These are phyloP conservation scores for Nesoenas mayeri DNA, from an alignment of 2,113 vertebrate species.

Conservation along the genomic window DNA sequence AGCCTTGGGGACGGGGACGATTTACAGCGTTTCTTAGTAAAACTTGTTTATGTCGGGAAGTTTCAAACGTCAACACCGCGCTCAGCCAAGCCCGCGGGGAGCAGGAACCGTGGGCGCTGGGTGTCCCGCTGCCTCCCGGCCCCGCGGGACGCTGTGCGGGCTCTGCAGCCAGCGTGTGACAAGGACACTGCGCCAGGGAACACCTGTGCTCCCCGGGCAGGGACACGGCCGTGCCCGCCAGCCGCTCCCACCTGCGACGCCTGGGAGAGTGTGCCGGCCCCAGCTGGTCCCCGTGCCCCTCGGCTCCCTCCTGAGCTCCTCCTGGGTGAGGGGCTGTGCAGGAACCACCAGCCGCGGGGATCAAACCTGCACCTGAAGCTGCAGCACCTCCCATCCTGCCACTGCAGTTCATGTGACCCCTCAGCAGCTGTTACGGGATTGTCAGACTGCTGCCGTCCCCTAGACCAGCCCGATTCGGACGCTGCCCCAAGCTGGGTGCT, in stretches of 20 bases:
- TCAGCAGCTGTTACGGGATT: background rate
- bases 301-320: background rate
- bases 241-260: fast-evolving
- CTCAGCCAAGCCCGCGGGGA: background rate
- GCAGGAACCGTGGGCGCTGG: background rate
- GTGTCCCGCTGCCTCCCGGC: too few species aligned
- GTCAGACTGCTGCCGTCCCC: background rate
- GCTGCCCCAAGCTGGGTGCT: background rate
- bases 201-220: fast-evolving
- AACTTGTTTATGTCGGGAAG: conserved; percentile 23
- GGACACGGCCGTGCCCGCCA: fast-evolving
- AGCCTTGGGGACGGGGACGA: background rate
- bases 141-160: fast-evolving
- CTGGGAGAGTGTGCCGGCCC: too few species aligned
- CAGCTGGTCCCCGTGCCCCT: background rate
- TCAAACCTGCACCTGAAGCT: background rate
- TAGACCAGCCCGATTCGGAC: background rate
- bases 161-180: fast-evolving
- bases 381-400: background rate
- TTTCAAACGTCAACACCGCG: background rate
- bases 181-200: fast-evolving
- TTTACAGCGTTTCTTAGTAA: conserved; percentile 19
- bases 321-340: background rate
- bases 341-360: background rate
- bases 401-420: background rate